Evolutionary conservation across 2,797 vertebrate genomes (phyloP).

Genomic region (Pantherophis alleghaniensis): DNA sequence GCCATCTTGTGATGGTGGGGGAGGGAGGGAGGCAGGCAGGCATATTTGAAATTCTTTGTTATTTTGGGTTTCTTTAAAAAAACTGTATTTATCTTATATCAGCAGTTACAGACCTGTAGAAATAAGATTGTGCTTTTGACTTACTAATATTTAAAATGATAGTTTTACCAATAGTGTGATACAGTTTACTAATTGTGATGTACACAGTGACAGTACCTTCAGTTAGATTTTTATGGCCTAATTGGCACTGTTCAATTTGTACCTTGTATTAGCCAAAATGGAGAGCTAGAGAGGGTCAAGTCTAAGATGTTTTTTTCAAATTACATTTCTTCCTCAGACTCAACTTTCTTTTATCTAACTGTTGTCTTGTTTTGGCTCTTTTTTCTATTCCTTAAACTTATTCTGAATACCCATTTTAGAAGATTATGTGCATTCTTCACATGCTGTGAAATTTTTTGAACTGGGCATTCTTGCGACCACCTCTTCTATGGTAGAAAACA

Average conservation of each 20-base stretch:
- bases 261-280: neutral
- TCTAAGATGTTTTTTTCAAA: neutral
- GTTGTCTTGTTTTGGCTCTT: neutral
- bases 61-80: neutral
- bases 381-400: neutral
- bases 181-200: neutral
- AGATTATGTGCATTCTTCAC: neutral
- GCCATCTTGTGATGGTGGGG: neutral
- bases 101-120: neutral
- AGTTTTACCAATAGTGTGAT: neutral
- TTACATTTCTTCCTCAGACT: neutral
- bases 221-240: neutral
- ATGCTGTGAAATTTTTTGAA: neutral
- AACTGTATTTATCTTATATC: neutral
- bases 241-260: neutral
- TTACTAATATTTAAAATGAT: neutral
- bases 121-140: neutral
- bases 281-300: neutral
- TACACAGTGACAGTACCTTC: neutral
- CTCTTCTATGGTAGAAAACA: neutral
- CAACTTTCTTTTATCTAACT: neutral
- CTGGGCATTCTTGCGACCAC: neutral
- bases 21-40: neutral
- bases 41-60: neutral
- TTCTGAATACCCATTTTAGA: neutral